Percentiles rank a stretch among this genome's conserved stretches.
These are phyloP conservation scores for Haliclystus octoradiatus DNA, from an alignment of 30 jellyfish, hydroid and myxozoan species.

Conservation along the genomic window DNA sequence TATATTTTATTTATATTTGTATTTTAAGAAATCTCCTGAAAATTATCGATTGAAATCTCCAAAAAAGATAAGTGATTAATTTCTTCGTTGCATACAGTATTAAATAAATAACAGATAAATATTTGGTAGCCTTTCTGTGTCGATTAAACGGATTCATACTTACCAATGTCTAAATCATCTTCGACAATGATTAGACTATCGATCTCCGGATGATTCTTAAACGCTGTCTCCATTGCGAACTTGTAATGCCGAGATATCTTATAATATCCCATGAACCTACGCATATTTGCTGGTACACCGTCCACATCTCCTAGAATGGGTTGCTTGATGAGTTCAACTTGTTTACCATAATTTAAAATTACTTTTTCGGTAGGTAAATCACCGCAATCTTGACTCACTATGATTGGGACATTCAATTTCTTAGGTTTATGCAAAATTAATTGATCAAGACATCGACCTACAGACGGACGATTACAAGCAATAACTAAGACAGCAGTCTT, in stretches of 20 bases:
- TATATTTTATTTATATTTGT: no score
- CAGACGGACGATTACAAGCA: constrained; percentile 94
- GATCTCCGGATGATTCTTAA: constrained; percentile 23
- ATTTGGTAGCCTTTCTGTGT: no score
- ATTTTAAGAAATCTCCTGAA: no score
- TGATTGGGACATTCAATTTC: constrained; percentile 50
- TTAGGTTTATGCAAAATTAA: constrained; percentile 56
- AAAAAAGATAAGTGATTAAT: no score
- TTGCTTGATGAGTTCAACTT: constrained; percentile 61
- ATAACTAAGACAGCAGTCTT: constrained; percentile 57
- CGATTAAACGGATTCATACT: neutral
- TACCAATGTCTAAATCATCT: constrained; percentile 96
- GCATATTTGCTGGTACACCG: constrained; percentile 69
- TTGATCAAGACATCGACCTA: constrained; percentile 85
- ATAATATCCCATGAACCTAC: constrained; percentile 74
- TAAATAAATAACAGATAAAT: no score
- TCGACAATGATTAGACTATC: constrained; percentile 92
- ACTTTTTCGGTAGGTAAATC: constrained; percentile 75
- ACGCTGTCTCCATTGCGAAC: constrained; percentile 72
- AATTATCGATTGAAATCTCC: no score
- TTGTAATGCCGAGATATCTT: constrained; percentile 90
- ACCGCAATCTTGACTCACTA: constrained; percentile 98
- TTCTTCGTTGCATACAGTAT: no score
- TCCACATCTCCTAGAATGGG: constrained; percentile 77
- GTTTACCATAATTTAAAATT: constrained; percentile 68